phyloP scores from a whole-genome alignment of 2,888 invertebrate genomes.

The Adineta ricciae region DNA sequence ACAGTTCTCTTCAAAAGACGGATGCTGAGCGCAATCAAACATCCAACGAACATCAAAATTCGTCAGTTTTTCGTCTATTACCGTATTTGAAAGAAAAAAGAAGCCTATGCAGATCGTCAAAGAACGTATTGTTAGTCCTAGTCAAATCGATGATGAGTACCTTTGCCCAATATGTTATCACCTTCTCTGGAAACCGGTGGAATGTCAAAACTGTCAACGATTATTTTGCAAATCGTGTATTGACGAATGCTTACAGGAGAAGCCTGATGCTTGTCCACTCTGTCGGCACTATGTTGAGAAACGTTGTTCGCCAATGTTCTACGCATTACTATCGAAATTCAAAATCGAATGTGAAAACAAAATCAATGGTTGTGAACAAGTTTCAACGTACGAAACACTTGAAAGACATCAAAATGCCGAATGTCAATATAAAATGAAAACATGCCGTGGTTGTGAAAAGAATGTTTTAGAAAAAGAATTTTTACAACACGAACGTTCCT shows the following conservation, averaged over 20 bases:
- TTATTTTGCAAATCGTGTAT: neutral
- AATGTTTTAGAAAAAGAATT: neutral
- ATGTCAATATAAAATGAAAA: neutral
- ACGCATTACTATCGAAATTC: neutral
- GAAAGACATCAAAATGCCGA: neutral
- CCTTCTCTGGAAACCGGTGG: neutral
- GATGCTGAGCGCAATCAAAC: no score
- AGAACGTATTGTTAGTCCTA: neutral
- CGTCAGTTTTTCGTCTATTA: no score
- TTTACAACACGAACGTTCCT: neutral
- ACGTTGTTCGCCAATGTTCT: neutral
- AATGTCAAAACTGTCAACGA: slow-evolving; percentile 6
- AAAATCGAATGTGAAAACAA: neutral
- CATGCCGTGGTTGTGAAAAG: neutral
- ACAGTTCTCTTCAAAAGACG: no score
- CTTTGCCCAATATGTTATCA: neutral
- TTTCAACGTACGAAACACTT: neutral
- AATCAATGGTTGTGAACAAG: neutral
- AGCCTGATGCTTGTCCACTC: neutral
- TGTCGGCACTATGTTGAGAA: neutral
- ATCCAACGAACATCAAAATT: no score
- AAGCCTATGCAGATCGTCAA: neutral
- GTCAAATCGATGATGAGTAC: neutral
- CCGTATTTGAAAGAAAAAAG: no score
- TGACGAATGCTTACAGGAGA: neutral